Evolutionary conservation across 2,113 vertebrate species (phyloP).

Genomic region (Oostethus manadensis): DNA sequence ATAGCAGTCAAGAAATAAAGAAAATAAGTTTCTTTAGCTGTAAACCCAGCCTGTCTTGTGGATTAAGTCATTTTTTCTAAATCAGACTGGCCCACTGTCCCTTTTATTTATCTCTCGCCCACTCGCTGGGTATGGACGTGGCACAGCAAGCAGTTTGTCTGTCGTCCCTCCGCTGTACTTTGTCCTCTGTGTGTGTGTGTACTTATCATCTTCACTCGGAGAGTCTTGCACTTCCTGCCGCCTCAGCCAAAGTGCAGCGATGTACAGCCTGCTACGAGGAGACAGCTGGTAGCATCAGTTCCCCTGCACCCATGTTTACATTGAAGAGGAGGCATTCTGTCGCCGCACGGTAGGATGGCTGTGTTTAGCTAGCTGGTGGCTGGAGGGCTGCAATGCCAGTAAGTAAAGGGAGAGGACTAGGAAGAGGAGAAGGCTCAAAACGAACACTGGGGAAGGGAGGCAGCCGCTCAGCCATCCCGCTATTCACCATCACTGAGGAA

Average conservation of each 20-base stretch:
- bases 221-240: slow-evolving; percentile 1
- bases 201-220: slow-evolving; percentile 4
- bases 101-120: slow-evolving; percentile 13
- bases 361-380: slow-evolving; percentile 56
- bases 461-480: slow-evolving; percentile 74
- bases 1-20: slow-evolving; percentile 27
- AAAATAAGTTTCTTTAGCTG: slow-evolving; percentile 32
- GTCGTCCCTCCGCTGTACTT: slow-evolving; percentile 14
- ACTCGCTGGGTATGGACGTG: slow-evolving; percentile 52
- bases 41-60: slow-evolving; percentile 39
- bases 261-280: slow-evolving; percentile 39
- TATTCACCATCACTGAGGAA: slow-evolving; percentile 96
- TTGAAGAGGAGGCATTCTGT: slow-evolving; percentile 12
- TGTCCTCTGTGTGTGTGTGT: slow-evolving; percentile 1
- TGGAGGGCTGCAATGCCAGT: slow-evolving; percentile 51
- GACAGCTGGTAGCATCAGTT: slow-evolving; percentile 58
- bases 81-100: slow-evolving; percentile 9
- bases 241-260: slow-evolving; percentile 49
- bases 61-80: slow-evolving; percentile 67
- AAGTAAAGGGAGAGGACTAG: slow-evolving; percentile 33
- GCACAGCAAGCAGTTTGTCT: slow-evolving; percentile 52
- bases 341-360: slow-evolving; percentile 48
- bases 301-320: slow-evolving; percentile 39
- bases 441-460: slow-evolving; percentile 79
- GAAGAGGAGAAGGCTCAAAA: slow-evolving; percentile 55